phyloP scores from a whole-genome alignment of 2,888 invertebrate genomes.

The Drosophila mettleri region DNA sequence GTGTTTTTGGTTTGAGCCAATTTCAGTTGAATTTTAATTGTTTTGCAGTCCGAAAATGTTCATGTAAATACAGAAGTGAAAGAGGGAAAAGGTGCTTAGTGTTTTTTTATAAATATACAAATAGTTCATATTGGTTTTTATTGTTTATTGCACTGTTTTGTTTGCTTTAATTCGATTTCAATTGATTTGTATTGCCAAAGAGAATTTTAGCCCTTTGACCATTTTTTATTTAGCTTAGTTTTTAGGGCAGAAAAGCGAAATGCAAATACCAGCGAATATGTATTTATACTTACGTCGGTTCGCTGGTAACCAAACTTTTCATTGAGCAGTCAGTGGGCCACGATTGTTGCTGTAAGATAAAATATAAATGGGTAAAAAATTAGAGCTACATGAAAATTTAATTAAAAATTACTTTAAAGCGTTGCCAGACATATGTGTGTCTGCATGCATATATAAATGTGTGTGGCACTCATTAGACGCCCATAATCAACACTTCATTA shows the following conservation, averaged over 20 bases:
- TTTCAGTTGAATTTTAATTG: slow-evolving; percentile 47
- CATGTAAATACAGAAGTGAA: slow-evolving; percentile 66
- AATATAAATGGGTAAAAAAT: slow-evolving; percentile 28
- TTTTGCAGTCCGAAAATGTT: slow-evolving; percentile 51
- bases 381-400: slow-evolving; percentile 22
- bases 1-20: slow-evolving; percentile 49
- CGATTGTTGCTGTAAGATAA: slow-evolving; percentile 46
- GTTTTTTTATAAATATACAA: slow-evolving; percentile 1
- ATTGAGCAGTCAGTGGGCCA: slow-evolving; percentile 59
- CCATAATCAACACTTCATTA: slow-evolving; percentile 82
- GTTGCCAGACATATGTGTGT: neutral
- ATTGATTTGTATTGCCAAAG: slow-evolving; percentile 13
- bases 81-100: slow-evolving; percentile 35
- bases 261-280: slow-evolving; percentile 11
- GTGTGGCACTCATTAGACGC: slow-evolving; percentile 63
- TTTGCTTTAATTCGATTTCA: slow-evolving; percentile 31
- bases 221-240: slow-evolving; percentile 24
- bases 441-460: slow-evolving; percentile 16
- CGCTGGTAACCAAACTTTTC: slow-evolving; percentile 72
- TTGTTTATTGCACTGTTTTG: slow-evolving; percentile 23
- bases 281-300: slow-evolving; percentile 65
- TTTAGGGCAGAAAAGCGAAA: slow-evolving; percentile 46
- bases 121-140: slow-evolving; percentile 4
- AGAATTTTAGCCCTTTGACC: slow-evolving; percentile 12
- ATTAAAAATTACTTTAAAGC: slow-evolving; percentile 42